These are phyloP conservation scores for Anthopleura xanthogrammica DNA, from an alignment of 92 coral and sea anemone genomes.

Conservation along the genomic window DNA sequence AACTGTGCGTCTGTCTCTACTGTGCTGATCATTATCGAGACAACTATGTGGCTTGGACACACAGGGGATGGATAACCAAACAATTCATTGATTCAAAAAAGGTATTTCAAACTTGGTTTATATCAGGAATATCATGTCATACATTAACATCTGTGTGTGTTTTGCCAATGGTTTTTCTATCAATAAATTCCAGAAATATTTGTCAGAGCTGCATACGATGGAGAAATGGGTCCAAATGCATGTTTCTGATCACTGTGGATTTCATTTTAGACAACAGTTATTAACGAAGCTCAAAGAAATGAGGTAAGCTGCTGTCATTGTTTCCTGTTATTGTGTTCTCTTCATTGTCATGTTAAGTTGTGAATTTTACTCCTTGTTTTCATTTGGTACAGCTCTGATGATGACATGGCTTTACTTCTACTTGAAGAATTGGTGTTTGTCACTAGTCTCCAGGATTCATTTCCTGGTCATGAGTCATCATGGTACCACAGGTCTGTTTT, in stretches of 20 bases:
- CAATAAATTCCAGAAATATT: conserved; percentile 52
- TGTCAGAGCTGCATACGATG: conserved; percentile 61
- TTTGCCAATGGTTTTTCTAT: background rate
- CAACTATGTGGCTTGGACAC: conserved; percentile 91
- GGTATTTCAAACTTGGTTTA: conserved; percentile 1
- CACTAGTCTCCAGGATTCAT: conserved; percentile 57
- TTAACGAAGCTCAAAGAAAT: conserved; percentile 56
- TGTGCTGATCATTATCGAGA: conserved; percentile 82
- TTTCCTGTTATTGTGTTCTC: background rate
- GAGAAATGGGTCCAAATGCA: conserved; percentile 82
- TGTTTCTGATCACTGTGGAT: conserved; percentile 88
- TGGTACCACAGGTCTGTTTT: conserved; percentile 88
- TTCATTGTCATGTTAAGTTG: background rate
- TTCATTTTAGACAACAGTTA: conserved; percentile 65
- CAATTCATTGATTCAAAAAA: conserved; percentile 54
- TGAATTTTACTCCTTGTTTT: background rate
- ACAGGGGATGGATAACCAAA: conserved; percentile 85
- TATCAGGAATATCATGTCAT: too few species aligned
- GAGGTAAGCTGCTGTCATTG: conserved; percentile 52
- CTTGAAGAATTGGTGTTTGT: conserved; percentile 61
- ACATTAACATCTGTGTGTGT: background rate
- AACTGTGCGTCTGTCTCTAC: conserved; percentile 57
- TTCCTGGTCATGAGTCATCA: conserved; percentile 87
- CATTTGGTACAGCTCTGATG: conserved; percentile 48
- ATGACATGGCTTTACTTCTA: conserved; percentile 48